phyloP scores from a whole-genome alignment of 2,797 vertebrate genomes.

The Arremon aurantiirostris region DNA sequence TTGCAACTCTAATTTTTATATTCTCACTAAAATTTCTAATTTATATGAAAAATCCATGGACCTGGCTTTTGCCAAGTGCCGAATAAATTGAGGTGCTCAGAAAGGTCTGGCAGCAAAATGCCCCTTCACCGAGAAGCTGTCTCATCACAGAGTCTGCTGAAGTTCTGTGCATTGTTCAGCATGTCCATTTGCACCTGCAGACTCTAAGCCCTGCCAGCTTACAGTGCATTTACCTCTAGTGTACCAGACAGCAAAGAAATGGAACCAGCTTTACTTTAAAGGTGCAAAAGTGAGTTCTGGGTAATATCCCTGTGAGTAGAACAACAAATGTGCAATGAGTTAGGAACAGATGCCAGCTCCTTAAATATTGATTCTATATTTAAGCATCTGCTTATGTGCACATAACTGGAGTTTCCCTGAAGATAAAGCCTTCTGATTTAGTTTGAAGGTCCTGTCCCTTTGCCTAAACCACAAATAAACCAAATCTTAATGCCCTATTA shows the following conservation, averaged over 20 bases:
- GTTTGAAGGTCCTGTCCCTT: background rate
- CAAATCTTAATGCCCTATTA: background rate
- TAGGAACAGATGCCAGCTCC: background rate
- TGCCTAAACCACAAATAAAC: background rate
- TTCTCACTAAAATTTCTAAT: background rate
- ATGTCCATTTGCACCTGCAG: background rate
- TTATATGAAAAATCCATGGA: background rate
- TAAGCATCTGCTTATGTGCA: background rate
- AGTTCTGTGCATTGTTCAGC: background rate
- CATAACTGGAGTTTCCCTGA: background rate
- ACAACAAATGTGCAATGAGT: background rate
- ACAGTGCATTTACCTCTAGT: background rate
- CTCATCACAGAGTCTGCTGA: accelerated
- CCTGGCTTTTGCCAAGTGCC: background rate
- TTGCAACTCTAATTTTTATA: background rate
- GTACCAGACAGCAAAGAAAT: background rate
- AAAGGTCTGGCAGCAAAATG: background rate
- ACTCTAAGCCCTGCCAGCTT: accelerated
- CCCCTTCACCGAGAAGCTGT: background rate
- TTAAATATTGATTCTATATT: background rate
- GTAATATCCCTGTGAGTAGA: background rate
- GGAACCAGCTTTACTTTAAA: background rate
- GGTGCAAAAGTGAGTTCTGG: background rate
- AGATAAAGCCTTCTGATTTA: background rate
- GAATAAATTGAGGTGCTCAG: background rate